Percentiles rank a stretch among this genome's conserved stretches.
Conservation (phyloP, 2,888 invertebrate genomes). For the Elaeidobius kamerunicus region DNA sequence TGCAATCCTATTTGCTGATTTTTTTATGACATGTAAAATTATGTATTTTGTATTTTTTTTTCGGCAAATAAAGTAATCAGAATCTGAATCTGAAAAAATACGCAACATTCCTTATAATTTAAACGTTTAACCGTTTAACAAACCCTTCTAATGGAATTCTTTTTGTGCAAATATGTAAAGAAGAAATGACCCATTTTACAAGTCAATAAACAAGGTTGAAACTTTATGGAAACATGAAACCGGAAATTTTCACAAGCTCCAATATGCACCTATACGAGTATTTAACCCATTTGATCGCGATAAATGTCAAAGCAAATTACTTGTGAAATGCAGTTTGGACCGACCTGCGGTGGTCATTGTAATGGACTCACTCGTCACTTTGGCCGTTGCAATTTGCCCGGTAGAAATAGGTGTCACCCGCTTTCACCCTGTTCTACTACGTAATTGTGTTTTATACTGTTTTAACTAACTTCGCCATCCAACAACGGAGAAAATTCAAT, state of each 20-base stretch:
- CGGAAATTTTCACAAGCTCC: background rate
- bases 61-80: too few relatives aligned
- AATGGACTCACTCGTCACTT: slow-evolving; percentile 13
- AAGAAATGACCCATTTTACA: background rate
- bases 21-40: too few relatives aligned
- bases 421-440: slow-evolving; percentile 10
- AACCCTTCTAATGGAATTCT: too few relatives aligned
- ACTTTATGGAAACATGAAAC: background rate
- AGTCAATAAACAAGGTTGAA: background rate
- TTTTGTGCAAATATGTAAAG: background rate
- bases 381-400: slow-evolving; percentile 8
- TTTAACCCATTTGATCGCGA: background rate
- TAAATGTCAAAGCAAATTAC: slow-evolving; percentile 12
- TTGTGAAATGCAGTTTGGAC: slow-evolving; percentile 8
- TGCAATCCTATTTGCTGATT: too few relatives aligned
- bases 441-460: slow-evolving; percentile 19
- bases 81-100: background rate
- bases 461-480: slow-evolving; percentile 18
- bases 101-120: too few relatives aligned
- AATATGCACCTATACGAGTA: background rate
- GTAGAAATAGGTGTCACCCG: slow-evolving; percentile 12
- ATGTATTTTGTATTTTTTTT: too few relatives aligned
- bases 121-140: too few relatives aligned
- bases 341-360: slow-evolving; percentile 7
- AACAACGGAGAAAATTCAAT: slow-evolving; percentile 14